These are phyloP conservation scores for Rhodinocichla rosea DNA, from an alignment of 2,113 vertebrate genomes.

Conservation along the genomic window DNA sequence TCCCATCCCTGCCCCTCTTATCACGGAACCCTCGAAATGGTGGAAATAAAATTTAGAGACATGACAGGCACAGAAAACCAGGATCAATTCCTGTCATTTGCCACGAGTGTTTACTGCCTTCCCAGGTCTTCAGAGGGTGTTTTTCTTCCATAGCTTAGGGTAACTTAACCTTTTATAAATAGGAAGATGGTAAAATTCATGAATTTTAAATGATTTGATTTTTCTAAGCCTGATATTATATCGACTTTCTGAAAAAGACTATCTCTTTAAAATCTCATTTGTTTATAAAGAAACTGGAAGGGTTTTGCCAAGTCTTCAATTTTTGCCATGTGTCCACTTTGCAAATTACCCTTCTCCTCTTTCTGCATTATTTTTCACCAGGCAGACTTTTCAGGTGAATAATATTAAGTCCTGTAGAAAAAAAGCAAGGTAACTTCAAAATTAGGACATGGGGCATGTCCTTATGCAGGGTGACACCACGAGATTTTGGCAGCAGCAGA, in stretches of 20 bases:
- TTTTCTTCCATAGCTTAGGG: slow-evolving; percentile 78
- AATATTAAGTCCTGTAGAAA: not conserved
- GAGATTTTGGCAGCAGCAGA: not conserved
- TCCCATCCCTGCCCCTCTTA: slow-evolving; percentile 56
- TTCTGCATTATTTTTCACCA: not conserved
- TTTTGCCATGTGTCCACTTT: not conserved
- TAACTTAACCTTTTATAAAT: slow-evolving; percentile 82
- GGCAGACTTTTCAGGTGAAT: not conserved
- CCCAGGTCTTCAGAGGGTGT: slow-evolving; percentile 73
- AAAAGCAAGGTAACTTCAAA: not conserved
- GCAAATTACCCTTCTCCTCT: not conserved
- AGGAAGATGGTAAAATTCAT: slow-evolving; percentile 73
- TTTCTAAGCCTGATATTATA: slow-evolving; percentile 52
- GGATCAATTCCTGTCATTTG: slow-evolving; percentile 86
- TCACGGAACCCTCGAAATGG: slow-evolving; percentile 69
- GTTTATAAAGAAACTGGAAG: not conserved
- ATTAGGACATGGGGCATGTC: not conserved
- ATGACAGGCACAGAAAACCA: slow-evolving; percentile 77
- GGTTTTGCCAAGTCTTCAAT: not conserved
- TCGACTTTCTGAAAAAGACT: not conserved
- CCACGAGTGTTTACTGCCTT: slow-evolving; percentile 82
- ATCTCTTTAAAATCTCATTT: not conserved
- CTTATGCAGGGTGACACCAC: not conserved
- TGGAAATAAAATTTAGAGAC: slow-evolving; percentile 81
- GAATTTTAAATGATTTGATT: slow-evolving; percentile 79